These are phyloP conservation scores for Ichneumoninae sp. DNA, from an alignment of 2,888 invertebrate genomes.

Conservation along the genomic window DNA sequence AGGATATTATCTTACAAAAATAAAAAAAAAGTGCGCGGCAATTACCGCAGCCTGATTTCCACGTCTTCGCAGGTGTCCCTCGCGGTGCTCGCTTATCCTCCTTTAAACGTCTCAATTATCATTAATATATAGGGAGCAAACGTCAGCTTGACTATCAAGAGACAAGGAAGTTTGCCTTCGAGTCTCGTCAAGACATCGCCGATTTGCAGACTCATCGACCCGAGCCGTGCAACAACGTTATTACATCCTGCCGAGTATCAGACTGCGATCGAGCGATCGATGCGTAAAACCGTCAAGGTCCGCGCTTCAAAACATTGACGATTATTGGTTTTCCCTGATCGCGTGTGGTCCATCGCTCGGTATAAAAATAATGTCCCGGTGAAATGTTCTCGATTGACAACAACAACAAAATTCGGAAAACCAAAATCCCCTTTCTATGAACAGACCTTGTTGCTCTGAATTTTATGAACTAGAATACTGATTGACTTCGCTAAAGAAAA, in stretches of 20 bases:
- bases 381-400: background rate
- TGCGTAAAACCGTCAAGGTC: slow-evolving; percentile 49
- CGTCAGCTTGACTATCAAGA: background rate
- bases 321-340: background rate
- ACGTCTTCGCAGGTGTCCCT: background rate
- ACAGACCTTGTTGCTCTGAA: background rate
- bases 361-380: background rate
- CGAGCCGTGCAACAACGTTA: slow-evolving; percentile 67
- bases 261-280: background rate
- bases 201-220: slow-evolving; percentile 59
- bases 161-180: slow-evolving; percentile 11
- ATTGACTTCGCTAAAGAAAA: background rate
- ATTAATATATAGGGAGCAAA: slow-evolving; percentile 7
- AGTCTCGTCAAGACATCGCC: background rate
- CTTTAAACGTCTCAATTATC: slow-evolving; percentile 29
- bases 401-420: background rate
- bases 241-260: slow-evolving; percentile 49
- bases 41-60: slow-evolving; percentile 15
- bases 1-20: background rate
- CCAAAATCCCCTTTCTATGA: background rate
- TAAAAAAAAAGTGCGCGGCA: background rate
- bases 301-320: background rate
- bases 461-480: background rate
- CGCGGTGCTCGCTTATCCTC: background rate
- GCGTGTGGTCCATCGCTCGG: background rate